A percentile compares a stretch with the other conserved stretches of the same genome.
Evolutionary conservation across 2,113 vertebrate species (phyloP).

Genomic region (Chroicocephalus ridibundus): DNA sequence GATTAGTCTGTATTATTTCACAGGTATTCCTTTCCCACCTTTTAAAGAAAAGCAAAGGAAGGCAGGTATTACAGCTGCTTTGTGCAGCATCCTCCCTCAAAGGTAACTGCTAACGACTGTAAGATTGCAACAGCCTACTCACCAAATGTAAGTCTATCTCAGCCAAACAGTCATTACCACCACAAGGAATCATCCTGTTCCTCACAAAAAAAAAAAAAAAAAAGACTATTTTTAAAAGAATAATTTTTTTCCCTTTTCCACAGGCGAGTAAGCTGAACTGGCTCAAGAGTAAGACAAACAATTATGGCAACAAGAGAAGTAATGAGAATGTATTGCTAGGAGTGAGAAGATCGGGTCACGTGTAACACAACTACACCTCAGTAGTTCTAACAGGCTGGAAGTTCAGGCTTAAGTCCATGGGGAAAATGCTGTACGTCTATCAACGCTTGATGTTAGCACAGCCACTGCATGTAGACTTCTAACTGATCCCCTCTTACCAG

Average conservation of each 20-base stretch:
- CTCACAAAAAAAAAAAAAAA: neutral
- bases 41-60: neutral
- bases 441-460: neutral
- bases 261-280: neutral
- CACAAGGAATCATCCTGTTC: neutral
- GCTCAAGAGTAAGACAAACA: neutral
- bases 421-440: neutral
- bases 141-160: accelerated
- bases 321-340: neutral
- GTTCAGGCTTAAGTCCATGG: neutral
- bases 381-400: neutral
- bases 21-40: accelerated
- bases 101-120: neutral
- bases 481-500: neutral
- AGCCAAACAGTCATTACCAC: neutral
- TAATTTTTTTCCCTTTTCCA: neutral
- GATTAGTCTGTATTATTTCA: neutral
- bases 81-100: neutral
- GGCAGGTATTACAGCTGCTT: neutral
- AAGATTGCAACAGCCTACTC: neutral
- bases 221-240: neutral
- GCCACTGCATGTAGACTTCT: accelerated
- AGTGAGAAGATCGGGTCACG: neutral
- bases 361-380: neutral
- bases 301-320: neutral